Conservation (phyloP, 2,797 vertebrate species). For the Cuniculus paca region DNA sequence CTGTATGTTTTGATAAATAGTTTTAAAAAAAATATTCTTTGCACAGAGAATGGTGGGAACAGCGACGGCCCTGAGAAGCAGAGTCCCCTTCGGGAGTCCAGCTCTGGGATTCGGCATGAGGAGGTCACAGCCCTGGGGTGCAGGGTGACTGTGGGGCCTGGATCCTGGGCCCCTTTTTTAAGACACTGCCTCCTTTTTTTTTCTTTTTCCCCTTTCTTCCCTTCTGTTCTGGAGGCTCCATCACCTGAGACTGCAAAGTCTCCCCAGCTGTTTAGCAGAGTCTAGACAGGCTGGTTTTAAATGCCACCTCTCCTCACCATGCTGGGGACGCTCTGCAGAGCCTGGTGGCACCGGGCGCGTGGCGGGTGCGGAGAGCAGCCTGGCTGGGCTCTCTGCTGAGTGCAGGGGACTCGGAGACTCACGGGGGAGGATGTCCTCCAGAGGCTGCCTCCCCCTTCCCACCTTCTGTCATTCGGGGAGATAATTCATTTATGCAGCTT, state of each 20-base stretch:
- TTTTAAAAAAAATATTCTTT: background rate
- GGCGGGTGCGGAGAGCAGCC: fast-evolving
- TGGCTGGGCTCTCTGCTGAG: background rate
- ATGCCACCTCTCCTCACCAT: background rate
- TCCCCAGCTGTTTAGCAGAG: background rate
- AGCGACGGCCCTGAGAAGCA: fast-evolving
- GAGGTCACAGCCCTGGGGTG: fast-evolving
- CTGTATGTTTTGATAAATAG: background rate
- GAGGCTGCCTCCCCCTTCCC: slow-evolving; percentile 75
- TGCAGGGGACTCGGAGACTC: slow-evolving; percentile 40
- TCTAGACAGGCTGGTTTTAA: background rate
- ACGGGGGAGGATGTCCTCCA: slow-evolving; percentile 58
- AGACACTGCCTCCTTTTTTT: background rate
- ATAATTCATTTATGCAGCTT: slow-evolving; percentile 77
- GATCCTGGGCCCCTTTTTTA: background rate
- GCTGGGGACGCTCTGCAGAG: background rate
- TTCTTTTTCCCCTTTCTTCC: background rate
- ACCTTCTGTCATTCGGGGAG: slow-evolving; percentile 76
- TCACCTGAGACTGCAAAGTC: background rate
- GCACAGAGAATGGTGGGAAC: slow-evolving; percentile 2
- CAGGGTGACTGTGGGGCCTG: fast-evolving
- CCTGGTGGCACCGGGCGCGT: background rate
- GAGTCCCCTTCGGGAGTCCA: background rate
- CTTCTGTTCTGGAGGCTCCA: background rate
- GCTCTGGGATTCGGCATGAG: fast-evolving